Conservation (phyloP, 2,888 invertebrate species). For the Nymphalis urticae region DNA sequence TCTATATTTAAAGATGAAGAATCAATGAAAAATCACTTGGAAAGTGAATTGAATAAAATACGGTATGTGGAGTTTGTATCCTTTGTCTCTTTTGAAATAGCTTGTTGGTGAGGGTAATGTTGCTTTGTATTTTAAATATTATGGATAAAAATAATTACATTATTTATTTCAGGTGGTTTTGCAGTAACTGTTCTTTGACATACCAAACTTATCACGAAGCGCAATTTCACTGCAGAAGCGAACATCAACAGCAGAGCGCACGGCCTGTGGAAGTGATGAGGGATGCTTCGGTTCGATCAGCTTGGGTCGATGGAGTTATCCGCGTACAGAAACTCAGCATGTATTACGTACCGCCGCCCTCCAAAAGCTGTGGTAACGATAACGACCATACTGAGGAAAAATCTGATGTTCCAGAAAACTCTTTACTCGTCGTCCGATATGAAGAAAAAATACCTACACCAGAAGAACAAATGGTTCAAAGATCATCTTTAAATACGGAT, state of each 20-base stretch:
- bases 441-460: constrained; percentile 58
- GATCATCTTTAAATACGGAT: constrained; percentile 35
- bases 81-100: neutral
- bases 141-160: neutral
- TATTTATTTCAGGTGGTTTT: constrained; percentile 62
- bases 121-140: neutral
- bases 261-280: constrained; percentile 58
- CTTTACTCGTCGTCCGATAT: constrained; percentile 64
- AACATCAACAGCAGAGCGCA: constrained; percentile 48
- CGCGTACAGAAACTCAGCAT: constrained; percentile 53
- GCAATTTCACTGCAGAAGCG: constrained; percentile 65
- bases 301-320: constrained; percentile 59
- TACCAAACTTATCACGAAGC: constrained; percentile 70
- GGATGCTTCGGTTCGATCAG: constrained; percentile 51
- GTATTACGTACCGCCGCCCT: constrained; percentile 16
- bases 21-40: constrained; percentile 63
- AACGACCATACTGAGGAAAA: neutral
- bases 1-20: constrained; percentile 50
- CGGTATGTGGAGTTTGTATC: constrained; percentile 51
- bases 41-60: constrained; percentile 66
- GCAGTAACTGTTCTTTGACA: constrained; percentile 56
- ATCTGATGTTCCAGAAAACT: constrained; percentile 52
- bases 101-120: neutral
- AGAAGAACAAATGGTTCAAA: constrained; percentile 42
- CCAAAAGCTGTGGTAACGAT: neutral